Percentiles rank a stretch among this genome's conserved stretches.
These are phyloP conservation scores for Tromatobia lineatoria DNA, from an alignment of 2,888 invertebrate species.

Conservation along the genomic window DNA sequence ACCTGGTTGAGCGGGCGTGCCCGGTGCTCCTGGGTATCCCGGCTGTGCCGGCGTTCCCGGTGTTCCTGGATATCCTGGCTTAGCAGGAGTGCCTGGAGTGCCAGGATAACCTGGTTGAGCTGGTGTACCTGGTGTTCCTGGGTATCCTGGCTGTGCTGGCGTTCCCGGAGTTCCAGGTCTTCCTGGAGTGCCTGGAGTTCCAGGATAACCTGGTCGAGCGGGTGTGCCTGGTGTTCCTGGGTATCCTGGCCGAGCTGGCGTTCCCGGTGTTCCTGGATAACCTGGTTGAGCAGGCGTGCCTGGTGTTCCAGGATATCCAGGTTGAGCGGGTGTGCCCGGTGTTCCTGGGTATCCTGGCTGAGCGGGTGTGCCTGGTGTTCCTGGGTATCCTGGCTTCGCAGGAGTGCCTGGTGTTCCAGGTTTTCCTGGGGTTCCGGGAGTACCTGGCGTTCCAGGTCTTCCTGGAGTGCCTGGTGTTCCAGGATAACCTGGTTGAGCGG, in stretches of 20 bases:
- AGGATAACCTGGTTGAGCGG: slow-evolving; percentile 40
- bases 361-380: slow-evolving; percentile 46
- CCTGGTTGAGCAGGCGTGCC: slow-evolving; percentile 30
- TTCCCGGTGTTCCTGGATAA: slow-evolving; percentile 73
- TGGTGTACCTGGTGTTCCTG: slow-evolving; percentile 74
- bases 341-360: slow-evolving; percentile 61
- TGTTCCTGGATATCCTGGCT: slow-evolving; percentile 65
- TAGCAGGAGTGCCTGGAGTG: slow-evolving; percentile 76
- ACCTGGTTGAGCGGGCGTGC: slow-evolving; percentile 64
- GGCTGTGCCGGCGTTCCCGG: slow-evolving; percentile 75
- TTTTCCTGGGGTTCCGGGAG: slow-evolving; percentile 54
- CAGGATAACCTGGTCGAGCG: slow-evolving; percentile 62
- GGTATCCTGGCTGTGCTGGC: slow-evolving; percentile 49
- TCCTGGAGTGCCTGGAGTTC: slow-evolving; percentile 65
- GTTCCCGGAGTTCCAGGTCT: slow-evolving; percentile 75
- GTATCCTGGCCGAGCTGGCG: slow-evolving; percentile 66
- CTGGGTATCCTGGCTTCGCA: slow-evolving; percentile 51
- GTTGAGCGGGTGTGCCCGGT: slow-evolving; percentile 74
- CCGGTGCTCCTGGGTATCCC: slow-evolving; percentile 67
- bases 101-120: slow-evolving; percentile 77
- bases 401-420: slow-evolving; percentile 68
- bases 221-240: slow-evolving; percentile 78
- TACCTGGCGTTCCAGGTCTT: slow-evolving; percentile 58
- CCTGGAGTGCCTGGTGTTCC: slow-evolving; percentile 60
- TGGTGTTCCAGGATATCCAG: slow-evolving; percentile 66